phyloP scores from a whole-genome alignment of 2,113 vertebrate species.

The Formicarius rufipectus region DNA sequence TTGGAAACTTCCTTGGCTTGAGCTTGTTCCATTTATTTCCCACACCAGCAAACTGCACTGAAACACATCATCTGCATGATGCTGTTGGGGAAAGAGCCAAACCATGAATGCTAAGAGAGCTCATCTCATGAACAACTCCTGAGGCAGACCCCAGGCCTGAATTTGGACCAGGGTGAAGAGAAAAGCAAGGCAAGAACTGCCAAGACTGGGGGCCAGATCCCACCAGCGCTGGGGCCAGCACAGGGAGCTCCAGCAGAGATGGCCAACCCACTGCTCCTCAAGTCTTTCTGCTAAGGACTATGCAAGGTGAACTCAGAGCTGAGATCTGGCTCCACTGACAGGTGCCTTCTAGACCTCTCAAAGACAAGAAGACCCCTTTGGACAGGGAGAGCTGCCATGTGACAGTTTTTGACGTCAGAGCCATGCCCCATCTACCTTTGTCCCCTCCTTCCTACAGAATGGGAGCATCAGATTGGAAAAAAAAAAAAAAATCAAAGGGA shows the following conservation, averaged over 20 bases:
- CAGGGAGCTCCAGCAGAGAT: background rate
- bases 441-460: background rate
- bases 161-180: background rate
- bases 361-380: background rate
- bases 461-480: background rate
- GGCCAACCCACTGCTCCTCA: background rate
- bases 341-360: background rate
- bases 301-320: background rate
- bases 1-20: too few species aligned
- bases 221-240: fast-evolving
- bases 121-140: background rate
- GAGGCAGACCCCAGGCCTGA: background rate
- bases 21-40: background rate
- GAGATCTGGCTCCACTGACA: background rate
- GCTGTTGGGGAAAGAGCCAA: background rate
- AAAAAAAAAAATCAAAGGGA: slow-evolving; percentile 52
- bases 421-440: background rate
- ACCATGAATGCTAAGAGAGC: background rate
- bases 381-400: background rate
- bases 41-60: background rate
- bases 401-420: background rate
- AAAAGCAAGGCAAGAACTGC: background rate
- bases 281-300: background rate
- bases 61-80: background rate
- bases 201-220: background rate